phyloP scores from a whole-genome alignment of 2,888 invertebrate species.

The Listrodromus nycthemerus region DNA sequence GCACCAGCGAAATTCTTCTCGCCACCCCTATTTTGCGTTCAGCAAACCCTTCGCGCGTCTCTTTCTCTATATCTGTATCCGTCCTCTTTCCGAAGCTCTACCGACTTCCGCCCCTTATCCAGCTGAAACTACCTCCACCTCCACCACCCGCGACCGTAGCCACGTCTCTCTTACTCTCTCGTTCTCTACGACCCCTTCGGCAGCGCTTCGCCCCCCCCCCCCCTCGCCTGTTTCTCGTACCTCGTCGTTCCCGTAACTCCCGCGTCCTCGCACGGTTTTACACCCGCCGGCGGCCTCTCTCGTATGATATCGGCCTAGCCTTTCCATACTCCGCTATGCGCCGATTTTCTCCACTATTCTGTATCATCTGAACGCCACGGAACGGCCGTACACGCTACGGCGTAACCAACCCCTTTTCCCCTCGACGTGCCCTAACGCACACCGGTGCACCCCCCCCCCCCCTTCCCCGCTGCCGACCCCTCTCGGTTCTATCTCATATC shows the following conservation, averaged over 20 bases:
- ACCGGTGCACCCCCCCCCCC: neutral
- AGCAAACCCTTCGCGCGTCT: constrained; percentile 45
- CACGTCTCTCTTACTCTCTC: constrained; percentile 41
- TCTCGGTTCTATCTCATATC: constrained; percentile 24
- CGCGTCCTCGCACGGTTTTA: constrained; percentile 30
- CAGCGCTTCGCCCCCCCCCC: constrained; percentile 20
- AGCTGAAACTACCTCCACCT: constrained; percentile 49
- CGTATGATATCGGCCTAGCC: constrained; percentile 46
- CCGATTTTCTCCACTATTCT: constrained; percentile 55
- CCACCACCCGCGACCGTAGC: constrained; percentile 48
- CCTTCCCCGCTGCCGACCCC: too few relatives aligned
- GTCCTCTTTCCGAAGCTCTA: constrained; percentile 51
- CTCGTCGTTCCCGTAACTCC: constrained; percentile 12
- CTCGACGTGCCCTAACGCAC: constrained; percentile 30
- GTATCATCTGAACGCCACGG: constrained; percentile 59
- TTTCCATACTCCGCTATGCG: constrained; percentile 34
- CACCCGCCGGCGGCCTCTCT: constrained; percentile 42
- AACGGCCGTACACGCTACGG: constrained; percentile 52
- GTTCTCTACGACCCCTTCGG: constrained; percentile 53
- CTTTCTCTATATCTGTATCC: constrained; percentile 33
- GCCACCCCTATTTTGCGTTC: constrained; percentile 42
- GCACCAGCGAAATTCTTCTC: constrained; percentile 52
- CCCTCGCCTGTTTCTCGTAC: neutral
- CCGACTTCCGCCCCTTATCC: constrained; percentile 69
- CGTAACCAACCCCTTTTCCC: constrained; percentile 46